Percentiles rank a stretch among this genome's conserved stretches.
These are phyloP conservation scores for Gambelia wislizenii DNA, from an alignment of 2,797 vertebrate genomes.

Conservation along the genomic window DNA sequence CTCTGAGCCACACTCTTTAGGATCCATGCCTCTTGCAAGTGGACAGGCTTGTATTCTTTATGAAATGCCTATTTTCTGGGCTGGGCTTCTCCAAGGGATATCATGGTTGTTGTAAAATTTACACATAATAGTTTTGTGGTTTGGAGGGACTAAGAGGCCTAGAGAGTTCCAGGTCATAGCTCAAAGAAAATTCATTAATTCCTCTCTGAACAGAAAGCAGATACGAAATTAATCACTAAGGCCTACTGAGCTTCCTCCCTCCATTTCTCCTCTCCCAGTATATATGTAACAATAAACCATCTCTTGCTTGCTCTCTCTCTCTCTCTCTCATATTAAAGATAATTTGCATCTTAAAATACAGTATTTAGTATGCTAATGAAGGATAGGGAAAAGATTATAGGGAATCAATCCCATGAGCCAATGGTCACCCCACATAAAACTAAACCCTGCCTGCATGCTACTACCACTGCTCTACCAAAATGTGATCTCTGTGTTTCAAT, in stretches of 20 bases:
- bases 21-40: slow-evolving; percentile 25
- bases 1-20: slow-evolving; percentile 46
- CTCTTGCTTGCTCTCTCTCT: neutral
- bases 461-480: slow-evolving; percentile 19
- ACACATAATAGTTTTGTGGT: slow-evolving; percentile 49
- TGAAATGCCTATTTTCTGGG: slow-evolving; percentile 40
- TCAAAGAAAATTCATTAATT: slow-evolving; percentile 72
- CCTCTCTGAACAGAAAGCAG: slow-evolving; percentile 52
- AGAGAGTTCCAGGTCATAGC: slow-evolving; percentile 61
- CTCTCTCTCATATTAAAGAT: neutral
- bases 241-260: slow-evolving; percentile 34
- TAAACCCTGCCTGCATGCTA: neutral
- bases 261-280: neutral
- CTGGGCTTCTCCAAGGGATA: slow-evolving; percentile 36
- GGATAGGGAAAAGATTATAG: neutral
- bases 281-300: slow-evolving; percentile 36
- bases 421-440: neutral
- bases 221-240: slow-evolving; percentile 62
- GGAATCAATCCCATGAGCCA: neutral
- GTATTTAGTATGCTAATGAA: slow-evolving; percentile 57
- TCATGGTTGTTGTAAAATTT: slow-evolving; percentile 54
- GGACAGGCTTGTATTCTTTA: slow-evolving; percentile 52
- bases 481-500: neutral
- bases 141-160: slow-evolving; percentile 55
- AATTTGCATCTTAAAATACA: slow-evolving; percentile 41